Evolutionary conservation across 2,113 vertebrate species (phyloP), one percentile per base, ranked within the genome.

Genomic region (Mus musculus): DNA sequence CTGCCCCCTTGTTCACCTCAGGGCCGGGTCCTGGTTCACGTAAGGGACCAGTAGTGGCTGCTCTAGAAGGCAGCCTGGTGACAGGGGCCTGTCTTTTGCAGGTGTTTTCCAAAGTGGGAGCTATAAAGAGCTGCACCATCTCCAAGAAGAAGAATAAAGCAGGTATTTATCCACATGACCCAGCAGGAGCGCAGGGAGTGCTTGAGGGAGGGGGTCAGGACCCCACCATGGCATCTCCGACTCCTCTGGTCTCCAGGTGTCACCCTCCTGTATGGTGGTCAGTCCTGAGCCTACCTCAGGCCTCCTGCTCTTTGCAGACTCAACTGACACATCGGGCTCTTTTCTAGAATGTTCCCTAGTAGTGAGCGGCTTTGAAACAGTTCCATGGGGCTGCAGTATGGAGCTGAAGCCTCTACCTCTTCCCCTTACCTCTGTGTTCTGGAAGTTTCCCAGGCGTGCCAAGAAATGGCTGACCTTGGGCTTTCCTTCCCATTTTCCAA

Each of bases 61-160:
- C 5, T 28, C 10, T 22, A n/a, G 30, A 65, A 86, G 42, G 42
- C 85, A 1, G 8, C 10, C 17, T 1, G 2, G 5, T 16, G n/a
- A 91, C 2, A 0, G 36, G 24, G 14, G 0, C 3, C 22, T 0
- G 93, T 97, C 36, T 91, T 52, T 98, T 98, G 80, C 98, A 99
- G 99, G 98, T 97, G 0, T 99, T 99, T 97, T 99, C 98, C 96
- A 99, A 98, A 98, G 99, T 98, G 97, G 99, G 99, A 52, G 97
- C 94, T 26, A 98, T 99, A 97, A 99, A 98, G 97, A 99, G 98
- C 97, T 99, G 99, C 97, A 99, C 98, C 0, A 97, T 99, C 89
- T 99, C 99, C 89, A 99, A 98, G 99, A 99, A 99, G 98, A 99
- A 99, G 98, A 99, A 98, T 97, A 99, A 99, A 99, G 96, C 99